These are phyloP conservation scores for Apamea sordens DNA, from an alignment of 2,888 invertebrate species.

Conservation along the genomic window DNA sequence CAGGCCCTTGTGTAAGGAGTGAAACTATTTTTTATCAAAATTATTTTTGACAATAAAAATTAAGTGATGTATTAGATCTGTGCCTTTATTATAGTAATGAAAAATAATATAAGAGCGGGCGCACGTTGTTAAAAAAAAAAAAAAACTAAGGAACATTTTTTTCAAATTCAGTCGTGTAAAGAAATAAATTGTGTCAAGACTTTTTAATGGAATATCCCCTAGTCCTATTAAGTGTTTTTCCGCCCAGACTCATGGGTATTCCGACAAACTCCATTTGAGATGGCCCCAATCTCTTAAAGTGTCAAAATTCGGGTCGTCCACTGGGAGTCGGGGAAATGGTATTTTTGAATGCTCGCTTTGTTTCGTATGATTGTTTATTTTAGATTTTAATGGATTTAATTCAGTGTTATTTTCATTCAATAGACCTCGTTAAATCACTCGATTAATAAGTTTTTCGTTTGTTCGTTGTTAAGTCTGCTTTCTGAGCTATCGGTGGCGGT, in stretches of 20 bases:
- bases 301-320: constrained; percentile 31
- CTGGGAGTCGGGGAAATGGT: constrained; percentile 14
- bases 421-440: no score
- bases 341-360: constrained; percentile 19
- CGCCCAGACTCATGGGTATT: constrained; percentile 25
- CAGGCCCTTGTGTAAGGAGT: neutral
- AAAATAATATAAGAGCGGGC: neutral
- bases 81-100: constrained; percentile 28
- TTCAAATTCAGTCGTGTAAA: neutral
- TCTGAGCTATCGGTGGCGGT: neutral
- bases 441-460: no score
- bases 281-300: constrained; percentile 15
- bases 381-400: neutral
- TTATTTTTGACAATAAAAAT: constrained; percentile 18
- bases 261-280: constrained; percentile 42
- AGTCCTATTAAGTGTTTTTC: constrained; percentile 41
- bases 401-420: neutral
- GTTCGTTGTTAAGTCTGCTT: neutral
- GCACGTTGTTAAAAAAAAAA: neutral
- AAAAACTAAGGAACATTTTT: neutral
- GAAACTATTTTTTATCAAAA: neutral
- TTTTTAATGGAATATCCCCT: constrained; percentile 1
- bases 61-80: constrained; percentile 49
- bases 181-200: neutral
- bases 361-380: neutral